Evolutionary conservation across 2,888 invertebrate species (phyloP), one percentile per base, ranked within the genome.

Genomic region (Drosophila setosimentum): DNA sequence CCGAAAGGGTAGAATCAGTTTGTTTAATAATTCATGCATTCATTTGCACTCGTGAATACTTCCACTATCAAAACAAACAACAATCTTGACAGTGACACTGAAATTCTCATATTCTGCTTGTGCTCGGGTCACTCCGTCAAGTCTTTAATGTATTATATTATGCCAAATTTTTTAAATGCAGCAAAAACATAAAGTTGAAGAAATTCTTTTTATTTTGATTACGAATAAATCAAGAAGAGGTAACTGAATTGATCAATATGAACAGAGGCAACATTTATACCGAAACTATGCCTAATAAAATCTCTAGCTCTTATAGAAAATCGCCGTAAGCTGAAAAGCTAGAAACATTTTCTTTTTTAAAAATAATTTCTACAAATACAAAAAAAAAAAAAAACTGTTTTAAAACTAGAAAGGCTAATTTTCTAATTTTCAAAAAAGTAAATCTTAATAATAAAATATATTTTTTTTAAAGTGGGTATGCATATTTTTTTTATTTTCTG

Each of bases 1-100:
- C 27, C 21, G 18, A 48, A 61, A 30, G 42, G 51, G 32, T 53
- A 60, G 40, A 63, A 50, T 67, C 50, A 50, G 37, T 58, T 68
- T 70, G 66, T 70, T 88, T 82, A 87, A 83, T 83, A 77, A 85
- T 88, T 80, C 88, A 83, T 73, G 65, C 65, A 59, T 78, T 64
- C 57, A 63, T 57, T 62, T 49, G 49, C 55, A 42, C 68, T 60
- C 54, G 32, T 27, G 73, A 61, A 59, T 64, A 29, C n/a, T 51
- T 51, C 57, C 10, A 33, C 59, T 48, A 62, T 37, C 24, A 65
- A 53, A 55, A 80, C 74, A 77, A 74, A 68, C 64, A 63, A 24
- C 7, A 45, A 24, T 63, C 57, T 59, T 53, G 68, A 54, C 61
- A 53, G 50, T 78, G 87, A 81, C 87, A 80, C 67, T 83, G 87